Conservation (phyloP, 2,888 invertebrate species). For the Melinaea menophilus region DNA sequence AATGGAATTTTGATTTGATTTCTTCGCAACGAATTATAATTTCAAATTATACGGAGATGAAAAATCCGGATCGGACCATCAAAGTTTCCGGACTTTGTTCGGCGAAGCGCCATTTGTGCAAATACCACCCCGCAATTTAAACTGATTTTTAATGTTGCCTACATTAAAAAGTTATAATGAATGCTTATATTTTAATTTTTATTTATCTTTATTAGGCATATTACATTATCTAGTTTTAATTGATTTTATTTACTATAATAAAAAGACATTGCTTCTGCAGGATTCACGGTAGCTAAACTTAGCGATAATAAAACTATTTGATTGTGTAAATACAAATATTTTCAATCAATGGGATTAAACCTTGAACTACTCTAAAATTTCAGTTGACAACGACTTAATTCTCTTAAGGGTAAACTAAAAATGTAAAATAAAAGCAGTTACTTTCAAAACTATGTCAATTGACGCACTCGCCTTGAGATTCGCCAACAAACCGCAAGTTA, state of each 20-base stretch:
- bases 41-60: constrained; percentile 74
- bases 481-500: constrained; percentile 20
- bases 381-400: neutral
- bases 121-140: constrained; percentile 58
- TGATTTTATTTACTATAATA: too few species aligned
- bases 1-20: constrained; percentile 78
- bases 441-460: constrained; percentile 6
- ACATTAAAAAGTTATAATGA: constrained; percentile 32
- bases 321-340: neutral
- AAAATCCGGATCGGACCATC: constrained; percentile 73
- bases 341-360: neutral
- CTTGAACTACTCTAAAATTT: neutral
- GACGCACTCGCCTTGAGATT: constrained; percentile 19
- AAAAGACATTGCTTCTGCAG: too few species aligned
- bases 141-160: constrained; percentile 64
- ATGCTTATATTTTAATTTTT: constrained; percentile 10
- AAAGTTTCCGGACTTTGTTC: constrained; percentile 55
- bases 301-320: neutral
- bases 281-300: neutral
- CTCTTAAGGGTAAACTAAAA: neutral
- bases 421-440: neutral
- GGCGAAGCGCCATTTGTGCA: constrained; percentile 37
- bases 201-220: neutral
- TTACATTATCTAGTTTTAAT: too few species aligned
- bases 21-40: constrained; percentile 71